phyloP scores from a whole-genome alignment of 2,113 vertebrate genomes.

The Blennius ocellaris region DNA sequence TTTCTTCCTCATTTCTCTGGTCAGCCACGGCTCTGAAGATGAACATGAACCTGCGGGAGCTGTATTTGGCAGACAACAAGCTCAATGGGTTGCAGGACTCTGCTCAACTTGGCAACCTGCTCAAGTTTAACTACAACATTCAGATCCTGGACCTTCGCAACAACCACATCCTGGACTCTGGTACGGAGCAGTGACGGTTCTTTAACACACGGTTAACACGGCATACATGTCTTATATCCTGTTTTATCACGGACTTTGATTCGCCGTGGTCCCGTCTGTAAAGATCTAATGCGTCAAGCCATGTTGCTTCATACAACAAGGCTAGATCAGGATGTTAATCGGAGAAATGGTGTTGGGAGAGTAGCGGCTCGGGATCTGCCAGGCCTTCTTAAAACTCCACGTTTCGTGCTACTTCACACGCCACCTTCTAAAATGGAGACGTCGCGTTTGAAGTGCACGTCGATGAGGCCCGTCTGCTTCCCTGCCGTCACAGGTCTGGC shows the following conservation, averaged over 20 bases:
- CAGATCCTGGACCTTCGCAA: slow-evolving; percentile 94
- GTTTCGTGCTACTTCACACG: not conserved
- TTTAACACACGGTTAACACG: too few relatives aligned
- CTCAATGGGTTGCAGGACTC: slow-evolving; percentile 95
- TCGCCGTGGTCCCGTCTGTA: too few relatives aligned
- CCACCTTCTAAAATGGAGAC: not conserved
- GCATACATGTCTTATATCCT: too few relatives aligned
- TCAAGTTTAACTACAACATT: slow-evolving; percentile 95
- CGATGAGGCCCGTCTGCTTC: not conserved
- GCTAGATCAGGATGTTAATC: too few relatives aligned
- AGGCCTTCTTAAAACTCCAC: not conserved
- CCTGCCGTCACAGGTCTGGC: slow-evolving; percentile 86
- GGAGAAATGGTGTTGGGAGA: not conserved
- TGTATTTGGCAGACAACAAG: slow-evolving; percentile 95
- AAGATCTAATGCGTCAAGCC: too few relatives aligned
- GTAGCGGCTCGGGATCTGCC: not conserved
- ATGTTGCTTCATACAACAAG: too few relatives aligned
- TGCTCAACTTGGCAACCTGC: slow-evolving; percentile 92
- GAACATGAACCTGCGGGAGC: slow-evolving; percentile 93
- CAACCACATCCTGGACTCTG: slow-evolving; percentile 94
- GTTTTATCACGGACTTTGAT: too few relatives aligned
- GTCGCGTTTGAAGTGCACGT: not conserved
- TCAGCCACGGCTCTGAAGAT: slow-evolving; percentile 95
- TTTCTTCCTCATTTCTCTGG: slow-evolving; percentile 8
- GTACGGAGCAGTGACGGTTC: slow-evolving; percentile 67